These are phyloP conservation scores for Diglossa brunneiventris DNA, from an alignment of 2,113 vertebrate species.

Conservation along the genomic window DNA sequence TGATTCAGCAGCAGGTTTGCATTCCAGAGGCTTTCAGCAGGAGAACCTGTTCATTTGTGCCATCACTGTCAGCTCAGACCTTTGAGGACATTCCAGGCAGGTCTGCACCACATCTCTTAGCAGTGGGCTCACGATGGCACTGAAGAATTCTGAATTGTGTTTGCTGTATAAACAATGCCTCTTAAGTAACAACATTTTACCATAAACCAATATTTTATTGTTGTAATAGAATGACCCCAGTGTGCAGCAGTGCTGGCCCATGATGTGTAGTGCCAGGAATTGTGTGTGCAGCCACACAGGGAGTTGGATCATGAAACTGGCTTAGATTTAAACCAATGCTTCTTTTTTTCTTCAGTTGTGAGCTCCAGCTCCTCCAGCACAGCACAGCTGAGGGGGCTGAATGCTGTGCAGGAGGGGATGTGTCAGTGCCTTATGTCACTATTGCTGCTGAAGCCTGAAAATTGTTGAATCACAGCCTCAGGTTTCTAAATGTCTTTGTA, in stretches of 20 bases:
- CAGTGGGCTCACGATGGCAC: neutral
- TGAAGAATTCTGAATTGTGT: neutral
- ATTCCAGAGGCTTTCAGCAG: neutral
- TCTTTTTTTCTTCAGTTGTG: neutral
- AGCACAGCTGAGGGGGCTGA: slow-evolving; percentile 34
- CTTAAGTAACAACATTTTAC: neutral
- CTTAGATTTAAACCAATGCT: neutral
- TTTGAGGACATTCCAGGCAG: neutral
- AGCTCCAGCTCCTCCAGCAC: neutral
- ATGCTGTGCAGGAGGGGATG: slow-evolving; percentile 14
- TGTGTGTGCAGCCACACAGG: neutral
- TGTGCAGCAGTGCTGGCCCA: neutral
- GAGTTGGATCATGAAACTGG: neutral
- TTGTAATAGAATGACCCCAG: neutral
- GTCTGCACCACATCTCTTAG: neutral
- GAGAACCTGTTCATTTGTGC: neutral
- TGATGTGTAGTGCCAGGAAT: neutral
- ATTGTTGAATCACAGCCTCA: slow-evolving; percentile 47
- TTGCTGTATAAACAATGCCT: neutral
- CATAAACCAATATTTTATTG: neutral
- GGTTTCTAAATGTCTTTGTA: slow-evolving; percentile 28
- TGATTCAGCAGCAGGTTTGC: neutral
- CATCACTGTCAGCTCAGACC: neutral
- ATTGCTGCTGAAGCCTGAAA: slow-evolving; percentile 23
- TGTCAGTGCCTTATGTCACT: slow-evolving; percentile 56